These are phyloP conservation scores for Nezara viridula DNA, from an alignment of 2,888 invertebrate genomes.

Conservation along the genomic window DNA sequence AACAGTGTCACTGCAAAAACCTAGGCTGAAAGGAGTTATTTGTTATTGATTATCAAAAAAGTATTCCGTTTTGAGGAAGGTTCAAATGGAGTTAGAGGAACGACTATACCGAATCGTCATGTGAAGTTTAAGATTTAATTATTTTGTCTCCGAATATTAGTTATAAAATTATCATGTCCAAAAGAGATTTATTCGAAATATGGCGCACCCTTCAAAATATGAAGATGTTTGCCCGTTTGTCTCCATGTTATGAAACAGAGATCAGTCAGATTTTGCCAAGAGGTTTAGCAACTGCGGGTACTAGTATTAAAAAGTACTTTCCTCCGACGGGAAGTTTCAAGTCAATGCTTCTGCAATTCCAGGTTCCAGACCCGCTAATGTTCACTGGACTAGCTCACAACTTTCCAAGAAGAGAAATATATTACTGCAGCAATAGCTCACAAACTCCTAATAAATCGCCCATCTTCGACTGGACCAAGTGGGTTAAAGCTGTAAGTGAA, in stretches of 20 bases:
- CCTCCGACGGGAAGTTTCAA: neutral
- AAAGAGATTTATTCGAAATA: neutral
- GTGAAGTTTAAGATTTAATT: too few species aligned
- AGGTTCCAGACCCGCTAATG: neutral
- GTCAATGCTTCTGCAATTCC: constrained; percentile 22
- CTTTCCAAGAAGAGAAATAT: neutral
- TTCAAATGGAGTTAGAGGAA: too few species aligned
- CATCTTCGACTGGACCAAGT: neutral
- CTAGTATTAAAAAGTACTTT: constrained; percentile 34
- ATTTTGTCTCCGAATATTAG: too few species aligned
- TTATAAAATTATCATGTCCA: neutral
- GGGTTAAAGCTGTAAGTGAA: neutral
- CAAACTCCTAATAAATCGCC: neutral
- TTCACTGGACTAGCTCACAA: neutral
- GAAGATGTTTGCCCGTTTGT: neutral
- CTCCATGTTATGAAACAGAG: neutral
- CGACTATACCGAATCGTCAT: too few species aligned
- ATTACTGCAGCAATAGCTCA: constrained; percentile 24
- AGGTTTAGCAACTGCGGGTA: neutral
- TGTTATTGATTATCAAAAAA: too few species aligned
- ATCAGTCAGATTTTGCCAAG: neutral
- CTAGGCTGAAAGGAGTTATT: too few species aligned
- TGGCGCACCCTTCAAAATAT: neutral
- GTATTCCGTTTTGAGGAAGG: too few species aligned
- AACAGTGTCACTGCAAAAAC: too few species aligned